A percentile compares a stretch with the other conserved stretches of the same genome.
Conservation (phyloP, 2,797 vertebrate genomes). For the Sus cebifrons region DNA sequence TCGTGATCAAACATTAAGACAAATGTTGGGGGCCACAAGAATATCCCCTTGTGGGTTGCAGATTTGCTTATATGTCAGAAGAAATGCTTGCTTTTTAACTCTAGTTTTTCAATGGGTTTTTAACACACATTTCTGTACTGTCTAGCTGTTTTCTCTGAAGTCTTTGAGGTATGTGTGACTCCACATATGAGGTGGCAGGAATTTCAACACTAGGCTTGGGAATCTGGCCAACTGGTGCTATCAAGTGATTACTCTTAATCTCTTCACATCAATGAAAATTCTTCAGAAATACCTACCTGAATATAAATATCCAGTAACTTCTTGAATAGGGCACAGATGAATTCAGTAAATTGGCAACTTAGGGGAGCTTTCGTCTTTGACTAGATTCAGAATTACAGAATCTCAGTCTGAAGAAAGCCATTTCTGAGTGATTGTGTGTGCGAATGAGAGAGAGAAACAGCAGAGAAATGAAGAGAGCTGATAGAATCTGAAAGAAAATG, state of each 20-base stretch:
- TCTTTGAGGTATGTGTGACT: neutral
- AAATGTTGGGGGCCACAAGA: neutral
- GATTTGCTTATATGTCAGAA: neutral
- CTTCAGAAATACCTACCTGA: conserved; percentile 12
- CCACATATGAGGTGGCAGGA: neutral
- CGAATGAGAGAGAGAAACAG: neutral
- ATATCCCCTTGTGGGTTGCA: neutral
- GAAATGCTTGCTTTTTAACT: neutral
- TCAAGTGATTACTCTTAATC: neutral
- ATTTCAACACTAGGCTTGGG: neutral
- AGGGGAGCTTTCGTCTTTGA: conserved; percentile 2
- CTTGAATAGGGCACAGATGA: neutral
- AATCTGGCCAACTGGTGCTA: neutral
- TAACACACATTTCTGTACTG: neutral
- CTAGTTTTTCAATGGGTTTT: neutral
- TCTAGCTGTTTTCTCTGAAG: neutral
- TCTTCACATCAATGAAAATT: neutral
- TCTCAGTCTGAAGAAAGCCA: neutral
- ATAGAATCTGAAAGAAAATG: neutral
- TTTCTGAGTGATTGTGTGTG: neutral
- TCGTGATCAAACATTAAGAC: neutral
- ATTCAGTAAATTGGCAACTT: neutral
- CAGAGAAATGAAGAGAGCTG: neutral
- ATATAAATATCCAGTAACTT: conserved; percentile 7
- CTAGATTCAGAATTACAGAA: conserved; percentile 1